Percentiles rank a stretch among this genome's conserved stretches.
phyloP scores from a whole-genome alignment of 2,888 invertebrate genomes.

The Scotopteryx bipunctaria region DNA sequence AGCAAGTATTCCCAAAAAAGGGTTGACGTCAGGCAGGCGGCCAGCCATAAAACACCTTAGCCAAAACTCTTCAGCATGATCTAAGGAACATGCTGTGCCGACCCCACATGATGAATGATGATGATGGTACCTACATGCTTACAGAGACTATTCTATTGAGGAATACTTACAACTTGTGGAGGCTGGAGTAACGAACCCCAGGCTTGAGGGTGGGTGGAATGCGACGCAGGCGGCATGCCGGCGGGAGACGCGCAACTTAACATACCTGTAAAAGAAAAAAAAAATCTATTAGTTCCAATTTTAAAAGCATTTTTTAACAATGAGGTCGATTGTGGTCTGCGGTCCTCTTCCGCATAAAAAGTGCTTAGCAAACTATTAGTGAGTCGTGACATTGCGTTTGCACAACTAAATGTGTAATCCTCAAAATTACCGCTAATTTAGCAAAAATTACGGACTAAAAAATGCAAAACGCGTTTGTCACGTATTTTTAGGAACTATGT shows the following conservation, averaged over 20 bases:
- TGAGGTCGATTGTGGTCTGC: slow-evolving; percentile 12
- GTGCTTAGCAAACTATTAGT: slow-evolving; percentile 30
- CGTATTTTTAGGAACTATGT: slow-evolving; percentile 22
- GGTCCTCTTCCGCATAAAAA: slow-evolving; percentile 11
- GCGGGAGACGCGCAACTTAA: slow-evolving; percentile 75
- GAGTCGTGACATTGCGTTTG: slow-evolving; percentile 37
- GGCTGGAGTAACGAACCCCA: slow-evolving; percentile 68
- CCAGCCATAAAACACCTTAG: too few species aligned
- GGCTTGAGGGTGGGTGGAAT: slow-evolving; percentile 57
- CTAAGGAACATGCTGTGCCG: too few species aligned
- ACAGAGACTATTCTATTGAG: too few species aligned
- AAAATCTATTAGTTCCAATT: slow-evolving; percentile 9
- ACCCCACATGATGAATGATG: too few species aligned
- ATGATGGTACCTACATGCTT: too few species aligned
- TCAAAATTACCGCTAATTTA: slow-evolving; percentile 38
- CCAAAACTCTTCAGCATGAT: too few species aligned
- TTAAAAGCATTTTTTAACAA: slow-evolving; percentile 1
- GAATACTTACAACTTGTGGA: slow-evolving; percentile 64
- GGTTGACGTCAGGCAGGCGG: too few species aligned
- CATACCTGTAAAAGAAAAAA: slow-evolving; percentile 59
- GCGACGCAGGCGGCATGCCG: slow-evolving; percentile 73
- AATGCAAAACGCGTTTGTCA: slow-evolving; percentile 37
- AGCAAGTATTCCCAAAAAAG: too few species aligned
- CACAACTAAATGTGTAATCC: slow-evolving; percentile 37
- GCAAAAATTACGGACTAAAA: slow-evolving; percentile 31